Conservation (phyloP, 2,888 invertebrate species). For the Pecten maximus region DNA sequence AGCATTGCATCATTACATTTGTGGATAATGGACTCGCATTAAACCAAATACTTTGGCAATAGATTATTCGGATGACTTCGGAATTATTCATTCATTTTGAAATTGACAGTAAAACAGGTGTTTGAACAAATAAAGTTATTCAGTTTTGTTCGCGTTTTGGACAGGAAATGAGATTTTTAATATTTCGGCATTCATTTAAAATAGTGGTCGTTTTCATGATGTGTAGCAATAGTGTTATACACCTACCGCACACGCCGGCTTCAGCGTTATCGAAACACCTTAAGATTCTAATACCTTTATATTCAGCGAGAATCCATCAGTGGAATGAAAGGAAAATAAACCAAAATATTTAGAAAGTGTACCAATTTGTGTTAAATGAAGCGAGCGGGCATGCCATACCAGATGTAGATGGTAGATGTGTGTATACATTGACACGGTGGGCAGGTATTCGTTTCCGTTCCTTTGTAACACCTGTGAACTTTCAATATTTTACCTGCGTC, state of each 20-base stretch:
- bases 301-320: neutral
- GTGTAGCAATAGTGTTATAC: neutral
- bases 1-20: no score
- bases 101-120: neutral
- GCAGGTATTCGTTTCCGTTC: neutral
- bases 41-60: no score
- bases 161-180: neutral
- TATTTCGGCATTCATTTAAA: neutral
- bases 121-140: neutral
- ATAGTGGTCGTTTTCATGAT: neutral
- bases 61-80: neutral
- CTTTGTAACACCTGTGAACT: slow-evolving; percentile 1
- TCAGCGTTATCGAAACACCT: neutral
- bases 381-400: neutral
- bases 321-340: slow-evolving; percentile 16
- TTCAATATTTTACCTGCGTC: slow-evolving; percentile 20
- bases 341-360: slow-evolving; percentile 33
- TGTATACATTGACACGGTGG: slow-evolving; percentile 12
- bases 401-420: neutral
- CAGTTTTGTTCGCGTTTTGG: neutral
- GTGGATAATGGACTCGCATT: no score
- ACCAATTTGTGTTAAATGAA: slow-evolving; percentile 30
- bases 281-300: slow-evolving; percentile 1
- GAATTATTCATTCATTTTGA: neutral
- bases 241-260: neutral